A percentile compares a stretch with the other conserved stretches of the same genome.
phyloP scores from a whole-genome alignment of 92 coral and sea anemone species.

The Zoanthus solanderi region DNA sequence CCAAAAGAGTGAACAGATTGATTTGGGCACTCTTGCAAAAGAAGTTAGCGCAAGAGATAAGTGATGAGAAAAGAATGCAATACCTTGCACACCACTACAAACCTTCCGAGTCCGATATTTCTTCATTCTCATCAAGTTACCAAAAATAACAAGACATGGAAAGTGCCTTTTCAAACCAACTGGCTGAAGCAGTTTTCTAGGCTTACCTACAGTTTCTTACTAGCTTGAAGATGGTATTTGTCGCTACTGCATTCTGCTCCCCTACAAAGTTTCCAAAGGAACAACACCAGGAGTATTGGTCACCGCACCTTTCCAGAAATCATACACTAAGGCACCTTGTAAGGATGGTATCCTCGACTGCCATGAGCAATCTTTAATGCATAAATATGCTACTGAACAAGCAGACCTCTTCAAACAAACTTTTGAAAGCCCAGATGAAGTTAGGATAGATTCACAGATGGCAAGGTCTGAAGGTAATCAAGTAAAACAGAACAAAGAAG shows the following conservation, averaged over 20 bases:
- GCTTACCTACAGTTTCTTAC: constrained; percentile 54
- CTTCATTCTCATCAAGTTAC: constrained; percentile 66
- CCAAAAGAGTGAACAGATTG: constrained; percentile 17
- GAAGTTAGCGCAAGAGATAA: constrained; percentile 58
- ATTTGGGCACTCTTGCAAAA: constrained; percentile 63
- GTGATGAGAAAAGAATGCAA: constrained; percentile 60
- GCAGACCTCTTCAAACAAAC: too few relatives aligned
- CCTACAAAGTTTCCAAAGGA: constrained; percentile 49
- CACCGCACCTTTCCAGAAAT: neutral
- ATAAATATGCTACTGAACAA: too few relatives aligned
- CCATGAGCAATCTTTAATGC: too few relatives aligned
- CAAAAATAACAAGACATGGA: constrained; percentile 66
- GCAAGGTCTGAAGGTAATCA: too few relatives aligned
- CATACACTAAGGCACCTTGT: too few relatives aligned
- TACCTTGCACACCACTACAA: constrained; percentile 45
- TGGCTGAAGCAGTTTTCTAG: constrained; percentile 59
- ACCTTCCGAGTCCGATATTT: constrained; percentile 58
- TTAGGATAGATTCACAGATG: too few relatives aligned
- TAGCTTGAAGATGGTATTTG: constrained; percentile 38
- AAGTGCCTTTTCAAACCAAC: constrained; percentile 60
- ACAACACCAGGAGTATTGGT: constrained; percentile 65
- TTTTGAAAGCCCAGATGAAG: too few relatives aligned
- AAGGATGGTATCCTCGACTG: too few relatives aligned
- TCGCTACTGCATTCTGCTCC: constrained; percentile 42
- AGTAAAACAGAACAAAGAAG: too few relatives aligned